Conservation (phyloP, 2,113 vertebrate species). For the Pongo abelii region DNA sequence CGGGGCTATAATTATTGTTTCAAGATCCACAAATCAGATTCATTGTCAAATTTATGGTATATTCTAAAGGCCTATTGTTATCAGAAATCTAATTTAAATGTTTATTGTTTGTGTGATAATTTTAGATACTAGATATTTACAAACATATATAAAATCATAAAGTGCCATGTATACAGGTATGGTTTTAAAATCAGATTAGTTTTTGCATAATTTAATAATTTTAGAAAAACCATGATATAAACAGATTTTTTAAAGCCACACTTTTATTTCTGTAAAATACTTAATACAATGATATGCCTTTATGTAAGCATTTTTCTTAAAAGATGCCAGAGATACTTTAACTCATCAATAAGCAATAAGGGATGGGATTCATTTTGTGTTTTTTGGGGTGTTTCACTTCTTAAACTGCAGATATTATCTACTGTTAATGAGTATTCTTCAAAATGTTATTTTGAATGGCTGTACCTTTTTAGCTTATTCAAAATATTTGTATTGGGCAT, state of each 20-base stretch:
- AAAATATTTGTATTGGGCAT: neutral
- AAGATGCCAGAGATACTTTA: neutral
- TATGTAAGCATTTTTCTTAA: neutral
- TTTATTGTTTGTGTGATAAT: neutral
- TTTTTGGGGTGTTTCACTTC: neutral
- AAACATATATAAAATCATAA: neutral
- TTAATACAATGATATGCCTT: neutral
- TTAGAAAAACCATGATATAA: neutral
- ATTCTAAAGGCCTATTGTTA: neutral
- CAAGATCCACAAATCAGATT: neutral
- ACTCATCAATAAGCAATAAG: neutral
- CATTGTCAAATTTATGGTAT: neutral
- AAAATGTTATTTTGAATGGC: neutral
- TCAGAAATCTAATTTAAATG: neutral
- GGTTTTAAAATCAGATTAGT: neutral
- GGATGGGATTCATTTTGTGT: neutral
- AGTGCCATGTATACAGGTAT: neutral
- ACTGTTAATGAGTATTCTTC: neutral
- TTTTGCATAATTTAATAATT: neutral
- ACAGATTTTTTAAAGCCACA: neutral
- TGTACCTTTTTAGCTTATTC: neutral
- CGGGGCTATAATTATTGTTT: neutral
- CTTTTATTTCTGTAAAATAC: neutral
- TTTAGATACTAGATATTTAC: neutral
- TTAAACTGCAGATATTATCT: neutral